Conservation (phyloP, 2,797 vertebrate species). For the Manis crassicaudata region DNA sequence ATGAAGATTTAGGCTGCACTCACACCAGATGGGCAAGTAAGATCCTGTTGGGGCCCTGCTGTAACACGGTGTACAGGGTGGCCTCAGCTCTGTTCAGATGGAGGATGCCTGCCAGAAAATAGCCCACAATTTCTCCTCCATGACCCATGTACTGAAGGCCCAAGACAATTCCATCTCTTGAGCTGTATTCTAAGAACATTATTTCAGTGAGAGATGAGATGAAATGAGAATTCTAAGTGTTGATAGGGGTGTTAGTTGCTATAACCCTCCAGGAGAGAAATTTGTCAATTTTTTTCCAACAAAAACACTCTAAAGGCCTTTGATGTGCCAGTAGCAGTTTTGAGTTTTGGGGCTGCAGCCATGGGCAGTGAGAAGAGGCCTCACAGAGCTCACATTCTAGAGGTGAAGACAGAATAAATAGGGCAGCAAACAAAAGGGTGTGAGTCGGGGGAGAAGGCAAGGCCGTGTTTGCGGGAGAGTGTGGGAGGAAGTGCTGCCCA, state of each 20-base stretch:
- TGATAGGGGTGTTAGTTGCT: neutral
- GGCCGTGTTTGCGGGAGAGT: neutral
- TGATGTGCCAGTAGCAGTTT: neutral
- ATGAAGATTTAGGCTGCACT: neutral
- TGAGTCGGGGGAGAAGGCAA: fast-evolving
- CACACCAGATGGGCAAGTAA: neutral
- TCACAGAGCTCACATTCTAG: neutral
- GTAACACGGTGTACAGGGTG: neutral
- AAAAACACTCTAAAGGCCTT: neutral
- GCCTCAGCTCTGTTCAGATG: neutral
- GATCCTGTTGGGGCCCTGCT: neutral
- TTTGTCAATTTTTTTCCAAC: neutral
- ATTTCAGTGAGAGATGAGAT: neutral
- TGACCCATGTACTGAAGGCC: neutral
- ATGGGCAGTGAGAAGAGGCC: neutral
- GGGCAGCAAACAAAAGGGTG: neutral
- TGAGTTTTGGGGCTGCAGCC: neutral
- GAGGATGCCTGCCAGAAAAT: neutral
- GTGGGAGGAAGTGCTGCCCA: fast-evolving
- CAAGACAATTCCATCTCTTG: neutral
- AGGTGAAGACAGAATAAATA: neutral
- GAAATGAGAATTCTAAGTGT: neutral
- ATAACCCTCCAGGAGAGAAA: neutral
- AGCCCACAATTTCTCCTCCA: neutral
- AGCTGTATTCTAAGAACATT: neutral